A percentile compares a stretch with the other conserved stretches of the same genome.
Conservation (phyloP, 2,113 vertebrate species). For the Atlantisia rogersi region DNA sequence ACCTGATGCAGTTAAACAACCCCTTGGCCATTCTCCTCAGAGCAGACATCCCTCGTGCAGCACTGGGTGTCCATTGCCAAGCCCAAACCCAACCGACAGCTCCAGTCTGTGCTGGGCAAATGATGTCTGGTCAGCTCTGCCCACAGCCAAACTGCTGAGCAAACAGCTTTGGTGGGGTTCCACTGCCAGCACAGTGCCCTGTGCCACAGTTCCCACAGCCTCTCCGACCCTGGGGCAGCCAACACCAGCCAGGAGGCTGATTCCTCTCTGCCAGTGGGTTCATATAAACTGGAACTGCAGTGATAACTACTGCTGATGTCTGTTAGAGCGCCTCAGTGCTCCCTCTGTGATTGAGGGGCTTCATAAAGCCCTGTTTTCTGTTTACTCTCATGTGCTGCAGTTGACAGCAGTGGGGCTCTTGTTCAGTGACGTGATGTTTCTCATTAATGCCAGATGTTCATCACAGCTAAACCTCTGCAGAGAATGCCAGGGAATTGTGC, state of each 20-base stretch:
- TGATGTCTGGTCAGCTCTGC: not conserved
- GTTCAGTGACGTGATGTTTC: constrained; percentile 18
- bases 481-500: not conserved
- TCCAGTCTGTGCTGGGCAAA: not conserved
- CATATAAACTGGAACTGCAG: not conserved
- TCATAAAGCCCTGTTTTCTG: constrained; percentile 42
- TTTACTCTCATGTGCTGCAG: constrained; percentile 4
- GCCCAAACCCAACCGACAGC: not conserved
- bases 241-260: not conserved
- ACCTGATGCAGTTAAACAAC: not conserved
- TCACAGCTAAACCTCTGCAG: not conserved
- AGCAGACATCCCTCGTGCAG: not conserved
- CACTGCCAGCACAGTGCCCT: too few relatives aligned
- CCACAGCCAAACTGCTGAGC: not conserved
- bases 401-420: constrained; percentile 16
- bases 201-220: fast-evolving
- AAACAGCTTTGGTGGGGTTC: too few relatives aligned
- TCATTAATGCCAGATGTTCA: constrained; percentile 27
- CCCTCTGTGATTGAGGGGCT: not conserved
- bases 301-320: not conserved
- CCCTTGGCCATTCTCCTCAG: not conserved
- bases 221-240: not conserved
- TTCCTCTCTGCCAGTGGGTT: not conserved
- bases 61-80: not conserved
- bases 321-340: not conserved